phyloP scores from a whole-genome alignment of 2,888 invertebrate species.

The Phrixothrix hirtus region DNA sequence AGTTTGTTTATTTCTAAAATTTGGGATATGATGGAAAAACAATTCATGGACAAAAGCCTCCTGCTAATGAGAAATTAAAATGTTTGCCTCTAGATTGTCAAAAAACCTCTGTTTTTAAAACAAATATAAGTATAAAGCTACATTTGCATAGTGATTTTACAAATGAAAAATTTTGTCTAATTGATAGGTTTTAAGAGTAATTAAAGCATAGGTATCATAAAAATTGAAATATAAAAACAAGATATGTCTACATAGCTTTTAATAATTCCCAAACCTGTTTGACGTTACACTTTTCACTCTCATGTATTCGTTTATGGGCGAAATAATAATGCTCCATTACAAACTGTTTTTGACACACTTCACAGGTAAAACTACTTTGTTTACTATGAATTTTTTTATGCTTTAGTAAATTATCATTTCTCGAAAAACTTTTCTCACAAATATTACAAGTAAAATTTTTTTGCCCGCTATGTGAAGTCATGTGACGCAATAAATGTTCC shows the following conservation, averaged over 20 bases:
- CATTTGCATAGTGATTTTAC: too few relatives aligned
- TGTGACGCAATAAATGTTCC: constrained; percentile 69
- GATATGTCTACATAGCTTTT: constrained; percentile 29
- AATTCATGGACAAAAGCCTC: too few relatives aligned
- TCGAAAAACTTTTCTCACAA: constrained; percentile 59
- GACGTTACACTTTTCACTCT: constrained; percentile 39
- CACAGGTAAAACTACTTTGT: constrained; percentile 64
- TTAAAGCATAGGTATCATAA: neutral
- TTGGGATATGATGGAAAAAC: too few relatives aligned
- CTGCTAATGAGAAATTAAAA: too few relatives aligned
- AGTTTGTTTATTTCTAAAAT: too few relatives aligned
- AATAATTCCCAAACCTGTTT: constrained; percentile 38
- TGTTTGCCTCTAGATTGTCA: too few relatives aligned
- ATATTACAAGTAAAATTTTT: constrained; percentile 68
- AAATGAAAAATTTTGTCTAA: too few relatives aligned
- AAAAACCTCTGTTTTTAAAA: too few relatives aligned
- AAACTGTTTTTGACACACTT: constrained; percentile 68
- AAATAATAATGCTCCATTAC: constrained; percentile 69
- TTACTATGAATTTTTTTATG: constrained; percentile 64
- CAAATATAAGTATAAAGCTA: too few relatives aligned
- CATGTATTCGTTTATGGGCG: constrained; percentile 64
- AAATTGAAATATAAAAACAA: neutral
- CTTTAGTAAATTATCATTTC: constrained; percentile 64
- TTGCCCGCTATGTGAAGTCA: constrained; percentile 69
- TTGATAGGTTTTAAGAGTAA: too few relatives aligned